phyloP scores from a whole-genome alignment of 35 echinoderm and acorn worm species.

The Heliocidaris tuberculata region DNA sequence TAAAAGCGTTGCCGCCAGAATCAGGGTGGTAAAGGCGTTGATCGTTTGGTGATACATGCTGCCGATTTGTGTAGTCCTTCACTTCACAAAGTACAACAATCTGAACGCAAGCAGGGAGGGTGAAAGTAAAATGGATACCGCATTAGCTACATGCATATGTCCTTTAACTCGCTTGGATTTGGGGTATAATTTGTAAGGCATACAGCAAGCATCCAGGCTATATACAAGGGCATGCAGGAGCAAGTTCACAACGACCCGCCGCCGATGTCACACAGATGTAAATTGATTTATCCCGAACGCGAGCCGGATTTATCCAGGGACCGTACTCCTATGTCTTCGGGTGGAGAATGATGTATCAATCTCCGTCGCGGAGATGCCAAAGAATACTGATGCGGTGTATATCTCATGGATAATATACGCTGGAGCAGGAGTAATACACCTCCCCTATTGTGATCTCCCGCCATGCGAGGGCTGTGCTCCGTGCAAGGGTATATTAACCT shows the following conservation, averaged over 20 bases:
- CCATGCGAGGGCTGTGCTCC: neutral
- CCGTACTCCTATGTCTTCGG: neutral
- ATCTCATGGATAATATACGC: neutral
- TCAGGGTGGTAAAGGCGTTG: neutral
- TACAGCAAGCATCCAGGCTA: neutral
- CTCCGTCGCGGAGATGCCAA: neutral
- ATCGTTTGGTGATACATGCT: neutral
- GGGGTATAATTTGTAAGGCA: neutral
- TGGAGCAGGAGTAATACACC: neutral
- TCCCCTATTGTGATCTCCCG: neutral
- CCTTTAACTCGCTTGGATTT: neutral
- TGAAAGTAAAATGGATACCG: neutral
- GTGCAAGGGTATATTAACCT: neutral
- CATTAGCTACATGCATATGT: neutral
- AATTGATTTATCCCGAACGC: neutral
- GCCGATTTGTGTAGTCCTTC: neutral
- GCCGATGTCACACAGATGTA: neutral
- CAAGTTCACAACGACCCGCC: neutral
- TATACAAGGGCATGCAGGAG: neutral
- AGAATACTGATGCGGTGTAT: neutral
- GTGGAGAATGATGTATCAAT: neutral
- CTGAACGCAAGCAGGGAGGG: neutral
- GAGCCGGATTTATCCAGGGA: neutral
- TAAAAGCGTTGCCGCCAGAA: neutral
- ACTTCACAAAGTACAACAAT: neutral